Base-by-base conservation (phyloP, 1,140 invertebrate species). In the Proctacanthus coquilletti region DNA sequence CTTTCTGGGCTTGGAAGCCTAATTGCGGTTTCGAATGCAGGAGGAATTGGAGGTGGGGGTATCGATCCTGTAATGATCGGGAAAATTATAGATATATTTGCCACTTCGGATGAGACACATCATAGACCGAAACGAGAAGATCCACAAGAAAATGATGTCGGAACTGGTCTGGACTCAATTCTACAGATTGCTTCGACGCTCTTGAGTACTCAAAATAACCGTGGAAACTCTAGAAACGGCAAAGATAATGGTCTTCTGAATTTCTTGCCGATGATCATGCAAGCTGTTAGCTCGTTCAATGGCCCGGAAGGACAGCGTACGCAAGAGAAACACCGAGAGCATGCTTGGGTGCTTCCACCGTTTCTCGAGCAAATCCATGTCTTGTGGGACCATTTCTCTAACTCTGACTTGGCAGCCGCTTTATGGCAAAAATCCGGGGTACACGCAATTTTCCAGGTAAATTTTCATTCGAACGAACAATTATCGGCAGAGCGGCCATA, bases 301-400 rank as follows among this genome's bases (percentile, higher is more conserved):
- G 66, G 68, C 17, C 65, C 60, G 15, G 68, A 69, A 44, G 60
- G 59, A 0, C 50, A 69, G 27, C 61, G 60, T 49, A 64, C 58
- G 21, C 70, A 69, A 21, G 68, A 74, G 25, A 70, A 72, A 18
- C 77, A 83, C 43, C 59, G 55, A n/a, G 73, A 68, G n/a, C 78
- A 82, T 39, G 70, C 74, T 0, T 71, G 72, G 58, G 74, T 76
- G 42, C 55, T 84, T 41, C 80, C 80, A 1, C 80, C 81, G 0
- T 66, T 83, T 46, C 46, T 85, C 23, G 80, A 82, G 47, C 77
- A 75, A 37, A 45, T 74, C 2, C 78, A 83, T 48, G 56, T 82
- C 1, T 71, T 80, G 47, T 83, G 80, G 72, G 79, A 84, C 42
- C 71, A 82, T 31, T 84, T 84, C 49, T 74, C 77, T 4, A 75